Evolutionary conservation across 1,140 invertebrate species (phyloP), one percentile per base, ranked within the genome.

Genomic region (Phocides pigmalion): DNA sequence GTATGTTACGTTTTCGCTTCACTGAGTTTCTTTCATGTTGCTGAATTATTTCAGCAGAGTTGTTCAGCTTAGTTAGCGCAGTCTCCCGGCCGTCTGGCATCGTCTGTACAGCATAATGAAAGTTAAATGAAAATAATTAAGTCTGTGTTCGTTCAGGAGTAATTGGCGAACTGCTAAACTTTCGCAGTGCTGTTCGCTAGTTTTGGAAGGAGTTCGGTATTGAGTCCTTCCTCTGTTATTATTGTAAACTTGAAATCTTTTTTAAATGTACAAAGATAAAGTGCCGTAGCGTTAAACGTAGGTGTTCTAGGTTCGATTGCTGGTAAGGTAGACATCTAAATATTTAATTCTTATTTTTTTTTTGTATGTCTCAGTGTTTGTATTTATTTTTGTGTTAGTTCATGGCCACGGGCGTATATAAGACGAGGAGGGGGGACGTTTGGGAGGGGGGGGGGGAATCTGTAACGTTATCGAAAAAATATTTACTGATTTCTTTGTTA

Each of bases 71-170:
- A 22, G 16, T 61, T 61, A 61, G 44, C 28, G 56, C 42, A 32
- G 53, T 42, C 53, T 17, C 20, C 39, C 14, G 44, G 9, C 20
- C 8, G 39, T 15, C 54, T 47, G 56, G n/a, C 32, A 61, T 17
- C 16, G 8, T 49, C 56, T 49, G 44, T 49, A 47, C 25, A 49
- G 56, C 44, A 28, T 49, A 49, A 61, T 61, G 17, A 28, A 39
- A 12, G 44, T 47, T 59, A 37, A 49, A 61, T 61, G 44, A 47
- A 61, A 49, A 49, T 61, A 37, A 61, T 61, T 61, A 61, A 61
- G 44, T 61, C 56, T 37, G 42, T 47, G 39, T 44, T 49, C 56
- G 32, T 61, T 20, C 56, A 20, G 47, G 15, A 49, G 28, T 49
- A 61, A 61, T 61, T 61, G 44, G 42, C 44, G 42, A 28, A 61